Evolutionary conservation across 2,113 vertebrate genomes (phyloP).

Genomic region (Phocoena sinus): DNA sequence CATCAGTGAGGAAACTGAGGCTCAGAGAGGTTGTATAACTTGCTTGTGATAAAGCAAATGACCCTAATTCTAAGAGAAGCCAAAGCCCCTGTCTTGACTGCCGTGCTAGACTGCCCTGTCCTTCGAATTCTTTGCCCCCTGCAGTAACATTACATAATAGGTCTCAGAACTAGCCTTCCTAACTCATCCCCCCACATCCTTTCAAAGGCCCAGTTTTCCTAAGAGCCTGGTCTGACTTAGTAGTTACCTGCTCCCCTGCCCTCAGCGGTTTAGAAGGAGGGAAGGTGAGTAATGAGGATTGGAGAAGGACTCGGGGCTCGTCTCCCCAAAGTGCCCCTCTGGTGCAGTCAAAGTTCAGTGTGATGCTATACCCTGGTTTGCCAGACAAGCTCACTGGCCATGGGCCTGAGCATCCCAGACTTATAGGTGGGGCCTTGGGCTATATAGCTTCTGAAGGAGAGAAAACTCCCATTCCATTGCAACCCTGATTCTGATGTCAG

Average conservation of each 20-base stretch:
- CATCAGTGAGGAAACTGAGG: background rate
- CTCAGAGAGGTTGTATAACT: background rate
- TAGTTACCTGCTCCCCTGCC: rapidly evolving
- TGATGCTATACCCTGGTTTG: background rate
- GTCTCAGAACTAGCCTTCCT: background rate
- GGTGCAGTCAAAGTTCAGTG: background rate
- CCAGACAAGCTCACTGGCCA: background rate
- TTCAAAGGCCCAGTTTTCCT: background rate
- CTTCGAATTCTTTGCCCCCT: background rate
- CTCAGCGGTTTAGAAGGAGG: background rate
- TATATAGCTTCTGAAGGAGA: background rate
- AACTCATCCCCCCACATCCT: background rate
- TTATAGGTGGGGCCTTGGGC: background rate
- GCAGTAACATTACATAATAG: background rate
- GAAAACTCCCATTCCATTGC: background rate
- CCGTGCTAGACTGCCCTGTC: background rate
- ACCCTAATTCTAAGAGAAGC: background rate
- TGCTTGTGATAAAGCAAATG: background rate
- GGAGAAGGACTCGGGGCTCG: background rate
- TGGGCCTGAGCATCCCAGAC: background rate
- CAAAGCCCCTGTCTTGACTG: background rate
- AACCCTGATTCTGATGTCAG: background rate
- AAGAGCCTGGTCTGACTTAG: background rate
- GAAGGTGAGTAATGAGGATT: background rate
- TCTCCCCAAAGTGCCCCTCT: background rate